These are phyloP conservation scores for Phocides pigmalion DNA, from an alignment of 1,140 invertebrate species.

Conservation along the genomic window DNA sequence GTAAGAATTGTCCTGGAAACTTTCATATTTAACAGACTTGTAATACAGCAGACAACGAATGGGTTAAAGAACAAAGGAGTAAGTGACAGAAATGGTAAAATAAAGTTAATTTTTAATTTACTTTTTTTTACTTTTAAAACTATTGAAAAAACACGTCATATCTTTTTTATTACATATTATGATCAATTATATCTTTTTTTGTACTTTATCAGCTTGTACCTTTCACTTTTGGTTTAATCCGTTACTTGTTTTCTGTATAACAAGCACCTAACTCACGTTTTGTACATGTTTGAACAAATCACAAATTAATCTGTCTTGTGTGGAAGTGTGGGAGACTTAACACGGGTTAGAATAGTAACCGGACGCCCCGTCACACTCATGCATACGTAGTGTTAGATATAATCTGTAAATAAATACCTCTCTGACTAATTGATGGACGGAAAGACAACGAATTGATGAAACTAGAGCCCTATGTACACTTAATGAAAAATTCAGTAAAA, in stretches of 20 bases:
- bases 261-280: conserved; percentile 46
- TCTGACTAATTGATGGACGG: conserved; percentile 53
- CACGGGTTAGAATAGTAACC: conserved; percentile 54
- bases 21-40: conserved; percentile 16
- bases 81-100: no score
- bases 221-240: background rate
- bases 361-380: conserved; percentile 42
- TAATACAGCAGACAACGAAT: conserved; percentile 6
- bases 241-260: conserved; percentile 15
- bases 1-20: conserved; percentile 42
- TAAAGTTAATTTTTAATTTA: no score
- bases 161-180: no score
- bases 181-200: no score
- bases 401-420: conserved; percentile 61
- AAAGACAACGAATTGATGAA: conserved; percentile 47
- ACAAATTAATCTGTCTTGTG: conserved; percentile 50
- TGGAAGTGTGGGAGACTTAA: conserved; percentile 61
- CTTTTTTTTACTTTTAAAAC: no score
- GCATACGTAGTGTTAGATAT: conserved; percentile 42
- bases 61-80: background rate
- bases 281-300: conserved; percentile 45
- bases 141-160: no score
- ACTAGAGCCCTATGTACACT: no score
- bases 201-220: no score
- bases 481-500: no score